Percentiles rank a stretch among this genome's conserved stretches.
Evolutionary conservation across 2,888 invertebrate genomes (phyloP).

Genomic region (Oasisia sp.): DNA sequence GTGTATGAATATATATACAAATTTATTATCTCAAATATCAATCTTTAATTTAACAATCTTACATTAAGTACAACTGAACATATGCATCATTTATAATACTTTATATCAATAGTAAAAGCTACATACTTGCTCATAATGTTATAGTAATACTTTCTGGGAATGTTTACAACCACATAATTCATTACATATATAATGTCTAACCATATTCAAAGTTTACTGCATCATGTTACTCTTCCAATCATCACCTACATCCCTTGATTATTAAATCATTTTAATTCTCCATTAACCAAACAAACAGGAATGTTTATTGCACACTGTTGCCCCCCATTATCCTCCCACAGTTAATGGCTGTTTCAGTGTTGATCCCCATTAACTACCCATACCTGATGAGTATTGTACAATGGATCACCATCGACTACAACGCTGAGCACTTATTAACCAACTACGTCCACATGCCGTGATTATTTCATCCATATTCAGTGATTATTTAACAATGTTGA

Average conservation of each 20-base stretch:
- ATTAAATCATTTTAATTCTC: too few relatives aligned
- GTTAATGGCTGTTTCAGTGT: neutral
- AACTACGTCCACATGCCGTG: too few relatives aligned
- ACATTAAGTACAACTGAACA: neutral
- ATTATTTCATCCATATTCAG: too few relatives aligned
- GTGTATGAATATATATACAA: neutral
- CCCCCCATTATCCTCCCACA: neutral
- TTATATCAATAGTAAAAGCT: neutral
- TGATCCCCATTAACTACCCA: too few relatives aligned
- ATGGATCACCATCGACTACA: too few relatives aligned
- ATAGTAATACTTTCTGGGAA: neutral
- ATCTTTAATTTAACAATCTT: neutral
- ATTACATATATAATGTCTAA: too few relatives aligned
- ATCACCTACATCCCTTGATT: too few relatives aligned
- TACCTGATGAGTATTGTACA: too few relatives aligned
- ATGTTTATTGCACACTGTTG: neutral
- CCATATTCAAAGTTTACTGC: too few relatives aligned
- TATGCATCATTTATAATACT: neutral
- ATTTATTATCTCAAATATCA: neutral
- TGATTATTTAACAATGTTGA: too few relatives aligned
- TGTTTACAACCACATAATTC: neutral
- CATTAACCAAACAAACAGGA: neutral
- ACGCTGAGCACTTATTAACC: too few relatives aligned
- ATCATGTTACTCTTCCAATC: too few relatives aligned
- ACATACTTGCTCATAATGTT: neutral